phyloP scores from a whole-genome alignment of 23 tunicate species.

The Pegea sp. region DNA sequence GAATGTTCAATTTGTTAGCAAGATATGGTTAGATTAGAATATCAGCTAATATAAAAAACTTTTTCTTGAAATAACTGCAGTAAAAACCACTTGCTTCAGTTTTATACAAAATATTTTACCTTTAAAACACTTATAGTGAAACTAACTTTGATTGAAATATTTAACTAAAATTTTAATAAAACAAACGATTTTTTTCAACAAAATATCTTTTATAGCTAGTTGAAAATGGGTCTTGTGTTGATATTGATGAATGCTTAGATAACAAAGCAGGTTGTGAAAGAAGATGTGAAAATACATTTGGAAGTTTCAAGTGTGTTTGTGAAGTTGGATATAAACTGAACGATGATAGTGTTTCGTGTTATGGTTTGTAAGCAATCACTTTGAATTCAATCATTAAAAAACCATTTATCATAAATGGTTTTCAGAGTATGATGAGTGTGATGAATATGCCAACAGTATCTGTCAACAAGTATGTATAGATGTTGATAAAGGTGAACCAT shows the following conservation, averaged over 20 bases:
- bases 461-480: constrained; percentile 51
- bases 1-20: too few species aligned
- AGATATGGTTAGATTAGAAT: too few species aligned
- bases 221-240: constrained; percentile 11
- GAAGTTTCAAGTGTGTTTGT: constrained; percentile 43
- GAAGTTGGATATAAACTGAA: constrained; percentile 33
- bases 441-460: constrained; percentile 22
- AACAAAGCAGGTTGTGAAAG: constrained; percentile 62
- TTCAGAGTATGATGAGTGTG: constrained; percentile 21
- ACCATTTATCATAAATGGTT: not conserved
- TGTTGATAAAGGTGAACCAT: constrained; percentile 23
- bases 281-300: constrained; percentile 37
- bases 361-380: constrained; percentile 10
- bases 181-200: too few species aligned
- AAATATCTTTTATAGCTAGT: too few species aligned
- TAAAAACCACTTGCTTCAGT: too few species aligned
- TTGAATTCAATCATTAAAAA: not conserved
- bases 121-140: too few species aligned
- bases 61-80: too few species aligned
- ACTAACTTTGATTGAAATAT: too few species aligned
- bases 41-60: too few species aligned
- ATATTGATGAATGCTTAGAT: constrained; percentile 33
- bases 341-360: constrained; percentile 17
- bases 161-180: too few species aligned
- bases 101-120: too few species aligned